Base-by-base conservation (phyloP, 2,888 invertebrate species). In the Macrophya alboannulata region DNA sequence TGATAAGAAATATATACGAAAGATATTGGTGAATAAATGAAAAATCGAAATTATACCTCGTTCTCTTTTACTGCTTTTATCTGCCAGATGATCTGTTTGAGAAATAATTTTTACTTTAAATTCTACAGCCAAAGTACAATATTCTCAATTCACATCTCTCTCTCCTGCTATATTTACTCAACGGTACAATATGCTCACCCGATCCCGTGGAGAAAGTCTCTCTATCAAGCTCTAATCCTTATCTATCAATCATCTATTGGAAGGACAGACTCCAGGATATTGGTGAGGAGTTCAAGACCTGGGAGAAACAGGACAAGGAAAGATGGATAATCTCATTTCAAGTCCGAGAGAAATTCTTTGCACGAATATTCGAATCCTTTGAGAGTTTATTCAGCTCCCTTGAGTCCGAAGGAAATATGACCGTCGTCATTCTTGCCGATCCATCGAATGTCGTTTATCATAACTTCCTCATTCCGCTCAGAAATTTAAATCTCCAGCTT, bases 351-450 rank as follows among this genome's bases (percentile, higher is more conserved):
- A 9, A 43, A 68, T 51, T 84, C 4, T 48, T 15, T 48, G 4
- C 17, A 15, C 15, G 48, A 17, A 51, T 51, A 6, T 15, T 48
- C 5, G 0, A 17, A 51, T 51, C 17, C 6, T 0, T 51, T 1
- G 4, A 31, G n/a, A 6, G 31, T 31, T 31, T 31, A 31, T 31
- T 31, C 31, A 74, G 8, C n/a, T 62, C 17, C n/a, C n/a, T 21
- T 0, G 8, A 15, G 8, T 25, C 71, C 12, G 31, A 31, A 3
- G 3, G 31, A 31, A 31, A 31, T 31, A 31, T 31, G 0, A 95
- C 98, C 87, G 99, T 99, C 51, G 97, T 99, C 85, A 99, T 99
- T 90, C 94, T 99, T 4, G 98, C 98, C 1, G 99, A 99, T 95
- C 99, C 99, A 0, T 96, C 96, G 92, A 93, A 8, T 55, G n/a